Evolutionary conservation across 2,113 vertebrate genomes (phyloP).

Genomic region (Peromyscus polionotus): DNA sequence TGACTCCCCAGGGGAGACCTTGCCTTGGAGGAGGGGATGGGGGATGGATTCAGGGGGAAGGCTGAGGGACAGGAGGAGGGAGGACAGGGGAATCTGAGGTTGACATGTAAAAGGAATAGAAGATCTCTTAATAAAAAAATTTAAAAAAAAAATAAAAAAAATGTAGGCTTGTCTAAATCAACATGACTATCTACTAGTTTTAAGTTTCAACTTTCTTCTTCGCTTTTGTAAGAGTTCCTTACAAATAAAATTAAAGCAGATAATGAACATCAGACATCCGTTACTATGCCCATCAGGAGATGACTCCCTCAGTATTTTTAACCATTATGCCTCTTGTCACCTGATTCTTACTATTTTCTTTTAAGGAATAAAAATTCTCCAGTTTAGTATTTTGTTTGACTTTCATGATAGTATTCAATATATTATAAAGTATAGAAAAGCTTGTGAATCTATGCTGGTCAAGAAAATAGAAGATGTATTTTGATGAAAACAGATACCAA

Average conservation of each 20-base stretch:
- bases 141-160: not conserved
- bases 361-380: not conserved
- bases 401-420: not conserved
- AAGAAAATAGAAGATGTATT: not conserved
- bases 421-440: not conserved
- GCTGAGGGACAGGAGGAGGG: no score
- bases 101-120: no score
- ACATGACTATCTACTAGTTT: not conserved
- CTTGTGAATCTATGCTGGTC: conserved; percentile 13
- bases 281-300: not conserved
- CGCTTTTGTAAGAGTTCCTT: not conserved
- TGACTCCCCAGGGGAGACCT: no score
- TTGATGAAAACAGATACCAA: not conserved
- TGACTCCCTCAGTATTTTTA: not conserved
- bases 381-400: not conserved
- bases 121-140: no score
- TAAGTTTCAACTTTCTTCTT: not conserved
- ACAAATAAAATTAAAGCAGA: not conserved
- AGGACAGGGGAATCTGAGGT: no score
- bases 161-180: conserved; percentile 1
- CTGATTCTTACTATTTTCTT: not conserved
- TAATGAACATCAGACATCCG: not conserved
- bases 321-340: not conserved
- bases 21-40: no score
- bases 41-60: no score